A percentile compares a stretch with the other conserved stretches of the same genome.
phyloP scores from a whole-genome alignment of 2,113 vertebrate genomes.

The Rhabdomys dilectus region DNA sequence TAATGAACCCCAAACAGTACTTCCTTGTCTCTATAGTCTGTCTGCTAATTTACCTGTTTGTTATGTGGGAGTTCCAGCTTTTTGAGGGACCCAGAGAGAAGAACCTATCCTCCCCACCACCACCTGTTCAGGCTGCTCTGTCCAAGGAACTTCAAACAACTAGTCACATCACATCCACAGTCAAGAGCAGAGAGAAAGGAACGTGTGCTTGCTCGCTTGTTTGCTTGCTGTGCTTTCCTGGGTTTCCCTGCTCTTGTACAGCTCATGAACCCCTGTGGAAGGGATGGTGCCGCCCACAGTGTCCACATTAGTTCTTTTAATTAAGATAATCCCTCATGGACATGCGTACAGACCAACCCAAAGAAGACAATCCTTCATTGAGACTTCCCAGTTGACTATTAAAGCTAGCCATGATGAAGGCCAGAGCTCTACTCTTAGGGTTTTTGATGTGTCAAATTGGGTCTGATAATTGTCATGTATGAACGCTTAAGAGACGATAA shows the following conservation, averaged over 20 bases:
- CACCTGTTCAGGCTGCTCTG: background rate
- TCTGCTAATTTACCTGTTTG: background rate
- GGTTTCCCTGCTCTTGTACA: background rate
- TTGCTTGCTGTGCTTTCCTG: background rate
- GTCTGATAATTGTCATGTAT: background rate
- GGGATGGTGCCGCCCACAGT: background rate
- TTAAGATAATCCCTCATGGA: background rate
- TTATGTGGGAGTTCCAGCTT: background rate
- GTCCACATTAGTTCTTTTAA: background rate
- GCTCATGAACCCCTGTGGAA: background rate
- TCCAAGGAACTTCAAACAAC: background rate
- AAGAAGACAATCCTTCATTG: background rate
- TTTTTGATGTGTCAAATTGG: background rate
- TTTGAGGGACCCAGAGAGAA: background rate
- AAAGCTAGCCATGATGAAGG: background rate
- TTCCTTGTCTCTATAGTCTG: background rate
- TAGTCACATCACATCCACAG: background rate
- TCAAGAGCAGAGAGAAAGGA: background rate
- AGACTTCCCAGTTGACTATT: background rate
- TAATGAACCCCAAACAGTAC: too few species aligned
- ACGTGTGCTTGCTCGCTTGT: rapidly evolving
- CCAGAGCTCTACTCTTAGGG: background rate
- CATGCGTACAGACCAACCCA: background rate
- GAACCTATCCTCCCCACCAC: background rate
- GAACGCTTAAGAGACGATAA: background rate